A percentile compares a stretch with the other conserved stretches of the same genome.
Evolutionary conservation across 2,113 vertebrate species (phyloP).

Genomic region (human): DNA sequence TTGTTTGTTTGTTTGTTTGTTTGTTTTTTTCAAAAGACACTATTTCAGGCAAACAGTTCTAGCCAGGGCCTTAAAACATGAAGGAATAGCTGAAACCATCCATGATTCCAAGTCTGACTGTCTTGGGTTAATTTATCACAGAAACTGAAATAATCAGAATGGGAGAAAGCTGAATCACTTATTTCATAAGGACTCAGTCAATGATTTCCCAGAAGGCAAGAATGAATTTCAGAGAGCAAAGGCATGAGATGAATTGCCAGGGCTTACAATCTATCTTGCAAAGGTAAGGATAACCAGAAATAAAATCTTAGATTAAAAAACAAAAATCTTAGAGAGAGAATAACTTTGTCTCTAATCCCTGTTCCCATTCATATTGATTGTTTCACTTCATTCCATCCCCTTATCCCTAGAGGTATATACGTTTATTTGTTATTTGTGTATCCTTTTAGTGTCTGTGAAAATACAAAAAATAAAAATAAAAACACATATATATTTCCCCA

Average conservation of each 20-base stretch:
- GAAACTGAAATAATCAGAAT: not conserved
- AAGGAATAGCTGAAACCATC: not conserved
- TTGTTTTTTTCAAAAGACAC: not conserved
- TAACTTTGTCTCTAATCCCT: not conserved
- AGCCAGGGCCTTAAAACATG: not conserved
- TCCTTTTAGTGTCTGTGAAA: not conserved
- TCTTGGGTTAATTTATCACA: not conserved
- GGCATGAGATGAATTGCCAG: not conserved
- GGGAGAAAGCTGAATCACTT: not conserved
- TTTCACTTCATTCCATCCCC: not conserved
- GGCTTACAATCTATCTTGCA: not conserved
- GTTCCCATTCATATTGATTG: not conserved
- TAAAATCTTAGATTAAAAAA: not conserved
- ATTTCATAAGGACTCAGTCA: not conserved
- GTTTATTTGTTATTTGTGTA: not conserved
- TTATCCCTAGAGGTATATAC: not conserved
- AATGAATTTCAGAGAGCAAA: not conserved
- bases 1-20: not conserved
- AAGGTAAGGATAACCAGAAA: not conserved
- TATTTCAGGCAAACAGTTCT: not conserved
- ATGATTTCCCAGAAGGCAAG: not conserved
- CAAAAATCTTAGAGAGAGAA: not conserved
- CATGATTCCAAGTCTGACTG: not conserved
- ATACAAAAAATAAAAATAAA: not conserved
- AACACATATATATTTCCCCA: rapidly evolving